Percentiles rank a stretch among this genome's conserved stretches.
phyloP scores from a whole-genome alignment of 30 jellyfish, hydroid and myxozoan species.

The Euphysa ruthae region DNA sequence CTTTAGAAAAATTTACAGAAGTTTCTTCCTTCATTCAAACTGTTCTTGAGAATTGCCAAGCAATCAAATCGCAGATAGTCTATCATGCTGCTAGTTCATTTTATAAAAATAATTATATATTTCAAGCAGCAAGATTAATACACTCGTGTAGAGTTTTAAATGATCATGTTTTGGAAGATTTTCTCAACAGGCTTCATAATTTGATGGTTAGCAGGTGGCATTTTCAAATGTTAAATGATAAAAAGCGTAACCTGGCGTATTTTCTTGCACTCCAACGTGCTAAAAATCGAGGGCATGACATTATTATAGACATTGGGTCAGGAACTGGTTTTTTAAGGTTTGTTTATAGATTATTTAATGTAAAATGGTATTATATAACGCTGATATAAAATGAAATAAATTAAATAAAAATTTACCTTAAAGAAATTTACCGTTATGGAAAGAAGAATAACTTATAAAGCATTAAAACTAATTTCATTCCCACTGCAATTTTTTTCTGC shows the following conservation, averaged over 20 bases:
- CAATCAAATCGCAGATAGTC: conserved; percentile 27
- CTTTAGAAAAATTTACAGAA: conserved; percentile 11
- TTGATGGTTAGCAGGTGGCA: conserved; percentile 69
- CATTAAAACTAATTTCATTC: no score
- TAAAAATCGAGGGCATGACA: conserved; percentile 16
- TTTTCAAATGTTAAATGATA: conserved; percentile 80
- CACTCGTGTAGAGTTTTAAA: background rate
- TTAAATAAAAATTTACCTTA: no score
- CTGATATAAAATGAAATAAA: no score
- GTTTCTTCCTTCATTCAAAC: conserved; percentile 38
- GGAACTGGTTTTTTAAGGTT: conserved; percentile 88
- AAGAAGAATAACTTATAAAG: no score
- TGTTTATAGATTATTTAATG: background rate
- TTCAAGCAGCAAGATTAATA: conserved; percentile 18
- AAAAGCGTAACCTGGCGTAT: conserved; percentile 43
- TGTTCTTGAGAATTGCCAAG: conserved; percentile 36
- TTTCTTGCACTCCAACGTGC: conserved; percentile 44
- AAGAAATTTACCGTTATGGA: no score
- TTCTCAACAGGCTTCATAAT: conserved; percentile 38
- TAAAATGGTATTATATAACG: no score
- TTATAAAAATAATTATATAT: background rate
- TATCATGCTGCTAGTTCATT: conserved; percentile 25
- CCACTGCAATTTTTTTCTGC: no score
- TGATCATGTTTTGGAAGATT: conserved; percentile 29
- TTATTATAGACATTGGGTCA: conserved; percentile 67